These are phyloP conservation scores for Pristionchus maxplancki DNA, from an alignment of 2,888 invertebrate species.

Conservation along the genomic window DNA sequence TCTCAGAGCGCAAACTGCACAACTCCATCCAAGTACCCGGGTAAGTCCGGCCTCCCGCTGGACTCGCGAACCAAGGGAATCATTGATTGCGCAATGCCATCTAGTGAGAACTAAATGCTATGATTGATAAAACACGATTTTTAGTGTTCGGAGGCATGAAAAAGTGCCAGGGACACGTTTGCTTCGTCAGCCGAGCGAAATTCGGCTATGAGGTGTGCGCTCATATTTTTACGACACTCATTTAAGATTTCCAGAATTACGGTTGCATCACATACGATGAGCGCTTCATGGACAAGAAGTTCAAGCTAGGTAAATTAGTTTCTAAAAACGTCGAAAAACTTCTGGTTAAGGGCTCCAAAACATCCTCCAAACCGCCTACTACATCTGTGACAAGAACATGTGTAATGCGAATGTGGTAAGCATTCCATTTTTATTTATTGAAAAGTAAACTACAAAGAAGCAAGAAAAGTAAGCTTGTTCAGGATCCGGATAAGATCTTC, in stretches of 20 bases:
- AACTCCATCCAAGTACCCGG: background rate
- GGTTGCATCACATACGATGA: slow-evolving; percentile 14
- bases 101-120: background rate
- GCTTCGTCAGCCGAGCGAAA: background rate
- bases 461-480: too few species aligned
- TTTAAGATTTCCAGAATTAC: background rate
- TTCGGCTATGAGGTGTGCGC: background rate
- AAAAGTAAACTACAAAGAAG: background rate
- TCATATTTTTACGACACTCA: background rate
- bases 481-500: background rate
- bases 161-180: background rate
- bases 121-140: background rate
- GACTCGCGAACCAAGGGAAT: background rate
- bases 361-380: background rate
- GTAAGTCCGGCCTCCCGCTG: background rate
- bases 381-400: background rate
- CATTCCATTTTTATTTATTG: background rate
- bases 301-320: background rate
- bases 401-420: background rate
- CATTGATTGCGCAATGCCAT: background rate
- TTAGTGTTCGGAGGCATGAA: background rate
- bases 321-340: background rate
- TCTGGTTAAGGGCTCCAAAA: background rate
- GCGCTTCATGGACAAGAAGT: background rate
- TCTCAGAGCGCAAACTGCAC: slow-evolving; percentile 8